Conservation (phyloP, 2,797 vertebrate species). For the Phoeniculus purpureus region DNA sequence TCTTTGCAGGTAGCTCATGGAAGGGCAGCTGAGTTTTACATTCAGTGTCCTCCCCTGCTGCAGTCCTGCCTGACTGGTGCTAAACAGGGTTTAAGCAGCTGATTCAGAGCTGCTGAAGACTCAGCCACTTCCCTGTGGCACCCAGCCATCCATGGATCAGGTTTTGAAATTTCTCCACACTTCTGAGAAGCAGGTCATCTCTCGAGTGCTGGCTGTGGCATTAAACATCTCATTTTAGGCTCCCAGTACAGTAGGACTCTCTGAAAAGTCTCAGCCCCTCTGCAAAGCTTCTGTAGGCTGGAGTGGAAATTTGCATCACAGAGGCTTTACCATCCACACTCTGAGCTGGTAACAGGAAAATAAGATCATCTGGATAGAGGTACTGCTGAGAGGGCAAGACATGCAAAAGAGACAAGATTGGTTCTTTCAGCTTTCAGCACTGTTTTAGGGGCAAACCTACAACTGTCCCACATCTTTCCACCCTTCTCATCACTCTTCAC, state of each 20-base stretch:
- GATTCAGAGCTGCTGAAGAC: not conserved
- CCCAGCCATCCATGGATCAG: not conserved
- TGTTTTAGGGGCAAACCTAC: not conserved
- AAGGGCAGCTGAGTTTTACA: not conserved
- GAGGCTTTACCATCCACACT: not conserved
- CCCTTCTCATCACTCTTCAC: not conserved
- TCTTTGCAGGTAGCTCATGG: not conserved
- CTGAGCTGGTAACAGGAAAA: not conserved
- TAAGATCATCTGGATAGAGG: not conserved
- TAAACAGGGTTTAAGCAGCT: not conserved
- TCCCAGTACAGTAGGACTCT: not conserved
- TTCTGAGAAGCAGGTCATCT: slow-evolving; percentile 39
- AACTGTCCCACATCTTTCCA: not conserved
- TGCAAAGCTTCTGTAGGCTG: slow-evolving; percentile 38
- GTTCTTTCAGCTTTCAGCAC: not conserved
- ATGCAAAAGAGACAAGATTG: not conserved
- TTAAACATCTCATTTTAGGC: slow-evolving; percentile 46
- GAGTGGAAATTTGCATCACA: slow-evolving; percentile 18
- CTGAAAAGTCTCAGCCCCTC: slow-evolving; percentile 6
- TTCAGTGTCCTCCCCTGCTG: not conserved
- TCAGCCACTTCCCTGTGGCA: not conserved
- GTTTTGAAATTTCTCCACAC: not conserved
- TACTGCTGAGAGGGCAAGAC: not conserved
- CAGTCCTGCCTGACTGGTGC: not conserved
- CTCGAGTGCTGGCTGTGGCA: slow-evolving; percentile 13